Conservation (phyloP, 2,888 invertebrate species). For the Hirtodrosophila alboralis region DNA sequence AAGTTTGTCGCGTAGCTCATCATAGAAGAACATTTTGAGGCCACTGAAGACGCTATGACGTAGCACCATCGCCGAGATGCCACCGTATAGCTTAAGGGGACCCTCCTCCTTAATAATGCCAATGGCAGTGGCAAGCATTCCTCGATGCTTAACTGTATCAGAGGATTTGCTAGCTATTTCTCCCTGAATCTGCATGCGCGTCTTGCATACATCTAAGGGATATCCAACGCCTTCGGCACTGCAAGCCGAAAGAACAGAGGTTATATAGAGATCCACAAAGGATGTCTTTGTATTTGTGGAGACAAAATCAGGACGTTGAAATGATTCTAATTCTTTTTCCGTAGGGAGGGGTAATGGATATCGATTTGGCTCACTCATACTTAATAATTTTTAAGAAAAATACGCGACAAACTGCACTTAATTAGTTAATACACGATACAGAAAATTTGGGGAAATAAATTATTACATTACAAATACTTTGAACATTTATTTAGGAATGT, state of each 20-base stretch:
- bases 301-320: constrained; percentile 1
- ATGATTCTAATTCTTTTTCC: background rate
- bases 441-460: too few species aligned
- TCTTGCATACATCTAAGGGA: constrained; percentile 50
- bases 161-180: constrained; percentile 24
- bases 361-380: too few species aligned
- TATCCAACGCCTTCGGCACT: constrained; percentile 28
- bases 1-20: constrained; percentile 21
- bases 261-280: constrained; percentile 25
- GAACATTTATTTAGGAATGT: too few species aligned
- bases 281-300: constrained; percentile 16
- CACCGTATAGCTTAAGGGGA: constrained; percentile 30
- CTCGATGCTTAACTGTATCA: constrained; percentile 2
- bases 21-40: constrained; percentile 44
- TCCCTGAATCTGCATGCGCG: constrained; percentile 52
- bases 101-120: constrained; percentile 46
- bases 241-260: constrained; percentile 23
- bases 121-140: constrained; percentile 26
- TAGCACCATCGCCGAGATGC: constrained; percentile 46
- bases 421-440: too few species aligned
- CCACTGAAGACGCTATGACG: constrained; percentile 44
- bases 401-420: too few species aligned
- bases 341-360: too few species aligned
- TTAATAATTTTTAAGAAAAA: too few species aligned
- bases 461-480: too few species aligned